Evolutionary conservation across 2,888 invertebrate genomes (phyloP).

Genomic region (Harpalus rubripes): DNA sequence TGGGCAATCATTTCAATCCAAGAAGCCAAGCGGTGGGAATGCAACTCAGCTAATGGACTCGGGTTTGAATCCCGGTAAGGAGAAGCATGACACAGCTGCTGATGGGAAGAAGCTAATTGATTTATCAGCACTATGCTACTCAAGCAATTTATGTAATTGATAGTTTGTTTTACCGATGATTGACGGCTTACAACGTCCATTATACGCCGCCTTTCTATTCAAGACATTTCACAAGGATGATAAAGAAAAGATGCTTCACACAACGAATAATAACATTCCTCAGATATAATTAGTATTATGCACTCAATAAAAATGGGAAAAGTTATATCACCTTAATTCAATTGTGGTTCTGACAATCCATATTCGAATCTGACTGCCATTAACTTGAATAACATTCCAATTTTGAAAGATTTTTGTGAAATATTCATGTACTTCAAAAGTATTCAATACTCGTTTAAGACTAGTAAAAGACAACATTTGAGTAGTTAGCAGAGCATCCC

Average conservation of each 20-base stretch:
- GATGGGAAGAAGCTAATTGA: constrained; percentile 40
- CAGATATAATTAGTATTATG: too few relatives aligned
- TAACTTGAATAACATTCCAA: too few relatives aligned
- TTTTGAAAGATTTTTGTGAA: too few relatives aligned
- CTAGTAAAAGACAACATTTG: too few relatives aligned
- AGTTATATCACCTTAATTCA: too few relatives aligned
- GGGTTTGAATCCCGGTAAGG: constrained; percentile 44
- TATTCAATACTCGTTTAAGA: too few relatives aligned
- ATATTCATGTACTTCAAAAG: too few relatives aligned
- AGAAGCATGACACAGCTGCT: constrained; percentile 24
- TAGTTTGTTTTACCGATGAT: constrained; percentile 46
- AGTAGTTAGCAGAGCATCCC: too few relatives aligned
- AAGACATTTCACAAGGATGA: not conserved
- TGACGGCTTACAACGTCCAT: constrained; percentile 23
- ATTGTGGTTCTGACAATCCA: too few relatives aligned
- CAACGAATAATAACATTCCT: not conserved
- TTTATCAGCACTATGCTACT: constrained; percentile 34
- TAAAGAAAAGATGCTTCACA: not conserved
- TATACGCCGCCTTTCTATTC: not conserved
- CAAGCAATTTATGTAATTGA: constrained; percentile 33
- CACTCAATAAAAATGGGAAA: too few relatives aligned
- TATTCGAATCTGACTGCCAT: too few relatives aligned
- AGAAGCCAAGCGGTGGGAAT: constrained; percentile 15
- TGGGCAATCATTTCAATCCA: constrained; percentile 41
- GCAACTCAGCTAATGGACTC: constrained; percentile 34